Evolutionary conservation across 2,797 vertebrate genomes (phyloP).

Genomic region (Sebastes oblongus): DNA sequence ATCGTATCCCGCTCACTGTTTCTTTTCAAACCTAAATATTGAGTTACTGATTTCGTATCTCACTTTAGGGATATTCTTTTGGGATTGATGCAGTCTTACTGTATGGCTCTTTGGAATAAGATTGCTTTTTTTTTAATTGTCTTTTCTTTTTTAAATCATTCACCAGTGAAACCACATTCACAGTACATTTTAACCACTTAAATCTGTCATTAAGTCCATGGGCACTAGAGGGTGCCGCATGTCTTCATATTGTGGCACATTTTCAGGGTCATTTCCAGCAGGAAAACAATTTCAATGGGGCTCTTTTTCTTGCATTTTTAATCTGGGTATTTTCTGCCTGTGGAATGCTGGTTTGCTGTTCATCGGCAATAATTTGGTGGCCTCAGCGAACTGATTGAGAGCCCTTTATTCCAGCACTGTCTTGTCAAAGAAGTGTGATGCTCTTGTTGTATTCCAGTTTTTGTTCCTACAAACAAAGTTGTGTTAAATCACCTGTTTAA

Average conservation of each 20-base stretch:
- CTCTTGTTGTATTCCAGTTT: not conserved
- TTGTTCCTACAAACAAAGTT: not conserved
- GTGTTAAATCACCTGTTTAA: not conserved
- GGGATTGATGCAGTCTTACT: slow-evolving; percentile 11
- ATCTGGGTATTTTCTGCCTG: not conserved
- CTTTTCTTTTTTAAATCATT: not conserved
- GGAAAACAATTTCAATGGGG: not conserved
- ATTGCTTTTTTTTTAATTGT: slow-evolving; percentile 9
- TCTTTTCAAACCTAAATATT: not conserved
- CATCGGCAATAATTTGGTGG: slow-evolving; percentile 33
- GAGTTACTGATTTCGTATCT: slow-evolving; percentile 4
- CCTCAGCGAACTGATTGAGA: slow-evolving; percentile 4
- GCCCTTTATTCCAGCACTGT: slow-evolving; percentile 3
- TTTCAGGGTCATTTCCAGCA: slow-evolving; percentile 28
- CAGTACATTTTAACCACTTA: slow-evolving; percentile 25
- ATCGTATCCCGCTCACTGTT: slow-evolving; percentile 5
- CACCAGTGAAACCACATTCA: not conserved
- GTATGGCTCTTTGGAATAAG: slow-evolving; percentile 47
- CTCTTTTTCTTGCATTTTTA: not conserved
- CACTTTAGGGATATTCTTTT: slow-evolving; percentile 2
- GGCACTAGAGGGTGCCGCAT: slow-evolving; percentile 41
- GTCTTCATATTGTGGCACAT: slow-evolving; percentile 11
- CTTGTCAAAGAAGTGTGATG: not conserved
- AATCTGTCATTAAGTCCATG: slow-evolving; percentile 4
- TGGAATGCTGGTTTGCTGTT: slow-evolving; percentile 16